Conservation (phyloP, 2,888 invertebrate genomes). For the Ariolimax columbianus region DNA sequence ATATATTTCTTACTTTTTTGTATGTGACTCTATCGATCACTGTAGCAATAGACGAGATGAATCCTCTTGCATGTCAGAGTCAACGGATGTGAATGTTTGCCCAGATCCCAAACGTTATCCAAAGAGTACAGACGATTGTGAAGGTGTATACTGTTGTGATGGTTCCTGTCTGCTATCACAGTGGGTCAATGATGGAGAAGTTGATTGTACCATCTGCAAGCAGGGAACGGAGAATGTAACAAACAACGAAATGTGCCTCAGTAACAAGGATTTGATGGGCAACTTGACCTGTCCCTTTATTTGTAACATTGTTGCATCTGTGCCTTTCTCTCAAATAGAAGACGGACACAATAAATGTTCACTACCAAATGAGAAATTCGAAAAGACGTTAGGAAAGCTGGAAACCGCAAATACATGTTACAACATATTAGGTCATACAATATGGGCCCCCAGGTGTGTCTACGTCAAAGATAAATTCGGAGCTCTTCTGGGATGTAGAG, state of each 20-base stretch:
- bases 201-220: conserved; percentile 3
- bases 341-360: not conserved
- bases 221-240: not conserved
- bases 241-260: not conserved
- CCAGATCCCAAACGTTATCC: not conserved
- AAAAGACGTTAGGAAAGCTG: conserved; percentile 18
- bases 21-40: conserved; percentile 19
- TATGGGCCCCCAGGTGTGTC: conserved; percentile 29
- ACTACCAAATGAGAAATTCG: not conserved
- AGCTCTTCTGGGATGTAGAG: not conserved
- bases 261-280: not conserved
- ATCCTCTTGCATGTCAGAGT: not conserved
- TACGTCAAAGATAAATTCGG: conserved; percentile 16
- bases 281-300: not conserved
- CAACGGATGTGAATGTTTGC: not conserved
- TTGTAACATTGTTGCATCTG: conserved; percentile 7
- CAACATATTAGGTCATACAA: not conserved
- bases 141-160: not conserved
- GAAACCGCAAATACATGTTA: not conserved
- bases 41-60: conserved; percentile 21
- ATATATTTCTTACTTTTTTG: not conserved
- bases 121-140: not conserved
- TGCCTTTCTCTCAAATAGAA: not conserved
- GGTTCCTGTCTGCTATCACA: not conserved
- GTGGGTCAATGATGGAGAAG: conserved; percentile 10